Conservation (phyloP, 1,140 invertebrate species). For the Pollicipes pollicipes region DNA sequence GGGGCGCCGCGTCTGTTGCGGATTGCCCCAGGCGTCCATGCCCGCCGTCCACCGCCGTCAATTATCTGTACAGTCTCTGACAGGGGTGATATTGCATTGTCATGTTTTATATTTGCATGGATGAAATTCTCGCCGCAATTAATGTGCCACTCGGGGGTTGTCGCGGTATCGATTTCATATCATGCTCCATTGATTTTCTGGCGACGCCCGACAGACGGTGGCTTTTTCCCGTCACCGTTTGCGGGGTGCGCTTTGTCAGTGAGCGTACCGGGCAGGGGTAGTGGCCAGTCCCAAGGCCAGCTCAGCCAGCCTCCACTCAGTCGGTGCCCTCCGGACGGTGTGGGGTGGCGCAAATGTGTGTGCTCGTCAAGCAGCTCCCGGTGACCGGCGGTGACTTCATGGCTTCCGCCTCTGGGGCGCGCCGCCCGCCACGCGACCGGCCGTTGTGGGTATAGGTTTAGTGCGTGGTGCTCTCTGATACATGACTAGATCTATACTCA, state of each 20-base stretch:
- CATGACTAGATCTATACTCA: conserved; percentile 7
- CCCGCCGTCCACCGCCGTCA: background rate
- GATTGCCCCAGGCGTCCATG: background rate
- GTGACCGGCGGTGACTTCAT: too few species aligned
- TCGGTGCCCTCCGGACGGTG: background rate
- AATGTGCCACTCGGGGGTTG: background rate
- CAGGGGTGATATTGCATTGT: background rate
- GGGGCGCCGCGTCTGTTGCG: background rate
- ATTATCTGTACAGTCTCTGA: background rate
- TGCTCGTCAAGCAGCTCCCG: too few species aligned
- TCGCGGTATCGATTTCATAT: background rate
- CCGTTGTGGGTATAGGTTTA: conserved; percentile 7
- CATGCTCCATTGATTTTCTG: background rate
- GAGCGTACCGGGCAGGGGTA: background rate
- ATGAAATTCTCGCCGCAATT: background rate
- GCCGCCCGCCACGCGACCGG: background rate
- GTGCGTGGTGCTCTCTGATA: background rate
- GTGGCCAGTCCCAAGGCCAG: background rate
- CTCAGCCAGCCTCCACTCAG: background rate
- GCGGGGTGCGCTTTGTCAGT: background rate
- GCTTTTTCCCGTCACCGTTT: too few species aligned
- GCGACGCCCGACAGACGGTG: background rate
- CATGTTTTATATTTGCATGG: too few species aligned
- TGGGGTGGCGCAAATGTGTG: too few species aligned
- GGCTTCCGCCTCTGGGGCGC: background rate